Conservation (phyloP, 2,888 invertebrate species). For the Scelioninae gen. 1 region DNA sequence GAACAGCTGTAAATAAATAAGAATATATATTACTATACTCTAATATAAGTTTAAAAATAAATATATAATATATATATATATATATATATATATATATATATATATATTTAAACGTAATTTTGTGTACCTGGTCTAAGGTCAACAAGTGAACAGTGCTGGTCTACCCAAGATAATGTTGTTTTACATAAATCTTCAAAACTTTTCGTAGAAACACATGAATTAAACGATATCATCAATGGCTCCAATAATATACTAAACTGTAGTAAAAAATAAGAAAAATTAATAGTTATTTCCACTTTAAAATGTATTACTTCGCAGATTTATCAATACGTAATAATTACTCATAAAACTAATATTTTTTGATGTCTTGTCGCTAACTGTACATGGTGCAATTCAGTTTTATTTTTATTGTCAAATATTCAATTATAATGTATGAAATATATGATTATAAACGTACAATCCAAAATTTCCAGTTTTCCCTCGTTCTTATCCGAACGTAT, state of each 20-base stretch:
- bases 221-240: constrained; percentile 95
- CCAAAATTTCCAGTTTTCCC: constrained; percentile 99
- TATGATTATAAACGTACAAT: too few species aligned
- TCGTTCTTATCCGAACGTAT: constrained; percentile 93
- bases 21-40: too few species aligned
- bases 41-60: constrained; percentile 16
- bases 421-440: constrained; percentile 2
- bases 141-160: constrained; percentile 97
- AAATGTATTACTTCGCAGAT: too few species aligned
- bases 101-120: constrained; percentile 29
- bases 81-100: constrained; percentile 9
- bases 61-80: background rate
- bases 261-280: constrained; percentile 29
- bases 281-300: too few species aligned
- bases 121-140: constrained; percentile 95
- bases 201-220: constrained; percentile 95
- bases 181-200: constrained; percentile 96
- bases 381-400: too few species aligned
- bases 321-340: background rate
- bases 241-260: constrained; percentile 97
- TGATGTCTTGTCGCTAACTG: background rate
- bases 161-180: constrained; percentile 96
- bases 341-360: background rate
- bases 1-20: constrained; percentile 95
- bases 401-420: too few species aligned